Evolutionary conservation across 1,140 invertebrate genomes (phyloP).

Genomic region (Elysia chlorotica): DNA sequence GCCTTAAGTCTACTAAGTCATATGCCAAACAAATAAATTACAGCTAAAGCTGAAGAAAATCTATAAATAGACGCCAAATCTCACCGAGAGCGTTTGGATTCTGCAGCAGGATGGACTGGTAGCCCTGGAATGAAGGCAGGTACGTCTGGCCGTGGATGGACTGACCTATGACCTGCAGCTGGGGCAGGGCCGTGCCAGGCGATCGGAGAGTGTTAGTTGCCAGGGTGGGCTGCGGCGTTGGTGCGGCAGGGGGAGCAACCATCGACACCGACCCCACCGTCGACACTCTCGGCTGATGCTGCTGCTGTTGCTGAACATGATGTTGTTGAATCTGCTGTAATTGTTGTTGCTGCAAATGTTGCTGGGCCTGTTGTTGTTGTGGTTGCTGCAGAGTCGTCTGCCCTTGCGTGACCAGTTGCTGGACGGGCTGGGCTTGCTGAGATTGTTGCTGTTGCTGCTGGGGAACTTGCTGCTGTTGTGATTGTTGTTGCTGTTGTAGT

Average conservation of each 20-base stretch:
- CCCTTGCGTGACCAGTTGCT: not conserved
- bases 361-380: slow-evolving; percentile 4
- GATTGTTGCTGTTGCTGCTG: not conserved
- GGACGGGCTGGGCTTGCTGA: slow-evolving; percentile 6
- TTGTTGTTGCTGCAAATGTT: slow-evolving; percentile 1
- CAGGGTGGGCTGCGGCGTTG: not conserved
- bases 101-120: slow-evolving; percentile 10
- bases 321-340: slow-evolving; percentile 4
- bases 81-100: slow-evolving; percentile 18
- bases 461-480: not conserved
- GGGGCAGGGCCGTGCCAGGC: slow-evolving; percentile 5
- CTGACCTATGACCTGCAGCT: slow-evolving; percentile 16
- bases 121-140: slow-evolving; percentile 1
- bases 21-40: too few species aligned
- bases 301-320: slow-evolving; percentile 1
- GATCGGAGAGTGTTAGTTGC: slow-evolving; percentile 1
- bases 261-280: slow-evolving; percentile 7
- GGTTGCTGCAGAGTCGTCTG: not conserved
- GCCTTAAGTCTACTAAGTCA: too few species aligned
- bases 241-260: slow-evolving; percentile 7
- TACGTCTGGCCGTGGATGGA: slow-evolving; percentile 14
- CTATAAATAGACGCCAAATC: too few species aligned
- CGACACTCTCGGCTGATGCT: slow-evolving; percentile 16
- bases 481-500: not conserved
- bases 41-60: too few species aligned